Conservation (phyloP, 2,888 invertebrate genomes). For the Alcis repandata region DNA sequence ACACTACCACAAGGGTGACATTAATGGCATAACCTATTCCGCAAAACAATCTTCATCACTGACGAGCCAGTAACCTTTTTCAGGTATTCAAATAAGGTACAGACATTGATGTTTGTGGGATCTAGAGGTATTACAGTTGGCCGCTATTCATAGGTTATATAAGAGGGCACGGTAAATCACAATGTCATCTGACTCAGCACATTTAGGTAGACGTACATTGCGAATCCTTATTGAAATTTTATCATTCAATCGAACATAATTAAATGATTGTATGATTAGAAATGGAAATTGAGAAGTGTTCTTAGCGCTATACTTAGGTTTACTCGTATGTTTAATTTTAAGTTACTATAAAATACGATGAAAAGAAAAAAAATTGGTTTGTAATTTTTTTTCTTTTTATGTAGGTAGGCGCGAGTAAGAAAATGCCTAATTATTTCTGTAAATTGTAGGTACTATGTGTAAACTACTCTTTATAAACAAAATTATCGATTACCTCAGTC, state of each 20-base stretch:
- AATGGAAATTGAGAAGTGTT: no score
- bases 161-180: constrained; percentile 5
- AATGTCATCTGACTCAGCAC: constrained; percentile 25
- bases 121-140: constrained; percentile 7
- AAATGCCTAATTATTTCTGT: no score
- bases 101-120: constrained; percentile 5
- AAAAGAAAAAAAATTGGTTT: no score
- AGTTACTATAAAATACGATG: no score
- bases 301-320: no score
- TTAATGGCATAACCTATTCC: constrained; percentile 9
- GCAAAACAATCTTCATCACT: constrained; percentile 7
- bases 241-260: background rate
- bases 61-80: constrained; percentile 26
- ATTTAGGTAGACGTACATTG: constrained; percentile 7
- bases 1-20: background rate
- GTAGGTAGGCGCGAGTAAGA: no score
- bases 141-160: constrained; percentile 20
- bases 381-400: background rate
- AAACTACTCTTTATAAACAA: background rate
- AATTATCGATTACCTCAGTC: no score
- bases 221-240: constrained; percentile 15
- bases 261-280: no score
- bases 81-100: constrained; percentile 21
- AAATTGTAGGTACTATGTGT: background rate
- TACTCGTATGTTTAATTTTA: no score